phyloP scores from a whole-genome alignment of 2,113 vertebrate species.

The Lepidothrix coronata region DNA sequence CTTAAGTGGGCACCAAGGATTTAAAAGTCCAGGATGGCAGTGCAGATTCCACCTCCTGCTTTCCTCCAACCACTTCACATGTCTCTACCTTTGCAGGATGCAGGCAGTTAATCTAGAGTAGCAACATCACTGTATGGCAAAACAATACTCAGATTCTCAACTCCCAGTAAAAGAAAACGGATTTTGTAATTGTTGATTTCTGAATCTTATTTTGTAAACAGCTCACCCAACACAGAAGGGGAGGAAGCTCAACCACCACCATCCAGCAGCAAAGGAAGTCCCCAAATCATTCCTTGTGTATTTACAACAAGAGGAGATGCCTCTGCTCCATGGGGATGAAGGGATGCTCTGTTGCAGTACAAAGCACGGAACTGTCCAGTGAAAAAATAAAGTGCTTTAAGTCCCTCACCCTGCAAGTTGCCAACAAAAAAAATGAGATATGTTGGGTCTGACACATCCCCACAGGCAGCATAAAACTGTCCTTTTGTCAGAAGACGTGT shows the following conservation, averaged over 20 bases:
- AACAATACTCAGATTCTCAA: not conserved
- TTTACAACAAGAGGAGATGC: not conserved
- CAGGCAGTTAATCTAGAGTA: not conserved
- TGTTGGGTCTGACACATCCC: not conserved
- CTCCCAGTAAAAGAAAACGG: not conserved
- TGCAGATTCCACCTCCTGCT: not conserved
- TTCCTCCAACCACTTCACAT: not conserved
- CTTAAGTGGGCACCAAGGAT: not conserved
- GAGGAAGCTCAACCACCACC: not conserved
- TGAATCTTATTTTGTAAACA: not conserved
- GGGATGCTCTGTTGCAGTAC: not conserved
- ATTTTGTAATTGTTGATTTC: not conserved
- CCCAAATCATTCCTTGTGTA: fast-evolving
- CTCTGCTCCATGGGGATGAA: fast-evolving
- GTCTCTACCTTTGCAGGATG: not conserved
- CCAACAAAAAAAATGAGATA: not conserved
- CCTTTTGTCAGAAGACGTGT: not conserved
- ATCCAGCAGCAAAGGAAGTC: not conserved
- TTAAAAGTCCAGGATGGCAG: not conserved
- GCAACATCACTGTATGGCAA: not conserved
- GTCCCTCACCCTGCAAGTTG: not conserved
- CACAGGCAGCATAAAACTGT: not conserved
- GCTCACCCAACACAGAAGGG: not conserved
- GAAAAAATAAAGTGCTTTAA: not conserved
- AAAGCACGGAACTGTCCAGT: fast-evolving